Evolutionary conservation across 2,113 vertebrate genomes (phyloP).

Genomic region (Thamnophis sirtalis): DNA sequence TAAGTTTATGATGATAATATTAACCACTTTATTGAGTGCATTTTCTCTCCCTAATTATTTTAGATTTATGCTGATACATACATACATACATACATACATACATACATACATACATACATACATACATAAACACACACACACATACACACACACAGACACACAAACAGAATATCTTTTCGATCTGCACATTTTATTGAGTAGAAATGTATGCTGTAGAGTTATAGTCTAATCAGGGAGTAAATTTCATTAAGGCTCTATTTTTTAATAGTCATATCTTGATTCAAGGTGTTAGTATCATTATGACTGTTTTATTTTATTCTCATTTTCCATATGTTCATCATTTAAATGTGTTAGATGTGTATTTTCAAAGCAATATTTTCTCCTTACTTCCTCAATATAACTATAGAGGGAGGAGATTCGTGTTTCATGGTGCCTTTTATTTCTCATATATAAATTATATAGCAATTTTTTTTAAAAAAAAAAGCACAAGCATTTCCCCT

Average conservation of each 20-base stretch:
- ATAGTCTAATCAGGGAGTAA: neutral
- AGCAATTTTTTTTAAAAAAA: neutral
- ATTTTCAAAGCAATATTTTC: neutral
- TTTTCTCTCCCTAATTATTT: neutral
- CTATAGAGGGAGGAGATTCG: neutral
- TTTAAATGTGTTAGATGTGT: neutral
- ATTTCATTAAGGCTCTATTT: neutral
- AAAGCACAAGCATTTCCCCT: neutral
- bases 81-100: too few species aligned
- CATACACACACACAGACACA: too few species aligned
- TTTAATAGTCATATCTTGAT: neutral
- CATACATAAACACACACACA: neutral
- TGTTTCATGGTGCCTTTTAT: neutral
- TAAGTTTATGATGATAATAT: neutral
- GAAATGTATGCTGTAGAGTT: neutral
- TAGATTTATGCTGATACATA: neutral
- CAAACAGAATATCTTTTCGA: neutral
- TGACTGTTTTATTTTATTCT: neutral
- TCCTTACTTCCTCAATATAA: neutral
- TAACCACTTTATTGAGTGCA: neutral
- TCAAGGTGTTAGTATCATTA: neutral
- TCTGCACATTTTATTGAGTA: neutral
- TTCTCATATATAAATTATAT: slow-evolving; percentile 27
- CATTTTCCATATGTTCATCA: neutral
- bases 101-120: too few species aligned